Evolutionary conservation across 2,113 vertebrate genomes (phyloP), one percentile per base, ranked within the genome.

Genomic region (Eptesicus fuscus): DNA sequence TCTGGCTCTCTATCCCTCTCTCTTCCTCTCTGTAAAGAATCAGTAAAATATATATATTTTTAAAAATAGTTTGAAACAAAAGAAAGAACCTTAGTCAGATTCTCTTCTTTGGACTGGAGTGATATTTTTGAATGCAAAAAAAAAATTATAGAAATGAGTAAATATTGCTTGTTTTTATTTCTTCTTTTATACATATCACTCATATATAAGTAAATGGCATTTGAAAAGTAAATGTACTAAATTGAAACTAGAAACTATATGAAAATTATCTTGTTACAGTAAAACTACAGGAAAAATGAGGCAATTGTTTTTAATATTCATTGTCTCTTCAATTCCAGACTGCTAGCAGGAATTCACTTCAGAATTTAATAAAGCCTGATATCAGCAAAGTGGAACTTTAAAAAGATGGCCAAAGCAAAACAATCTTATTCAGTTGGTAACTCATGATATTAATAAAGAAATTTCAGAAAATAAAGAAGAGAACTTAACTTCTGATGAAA

Each of bases 291-390:
- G 65, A 83, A 74, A 96, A 90, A 80, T 94, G 22, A 78, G 47
- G 20, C 16, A 23, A 47, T 44, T 91, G 18, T 82, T 92, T 74
- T 69, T 83, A 94, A 95, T 80, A 79, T 61, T 49, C 32, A 76
- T 84, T 90, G 37, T 95, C 51, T 95, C 80, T 93, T 94, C n/a
- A 63, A 71, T 90, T 83, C 20, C 94, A 98, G 97, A 32, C 30
- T 23, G 85, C 84, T 32, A 91, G 91, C 67, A 93, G 93, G 32
- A 97, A 97, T 86, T 97, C 96, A 6, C 97, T 97, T 71, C 82
- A 59, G 32, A 94, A 80, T 53, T 61, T 97, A 67, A 83, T 59
- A 51, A 97, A 96, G 44, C 88, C 95, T 20, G 95, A 96, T 40
- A 96, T 96, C 74, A 95, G 80, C 44, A 96, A 84, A 85, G 95